These are phyloP conservation scores for Athalia circularis DNA, from an alignment of 2,888 invertebrate species.

Conservation along the genomic window DNA sequence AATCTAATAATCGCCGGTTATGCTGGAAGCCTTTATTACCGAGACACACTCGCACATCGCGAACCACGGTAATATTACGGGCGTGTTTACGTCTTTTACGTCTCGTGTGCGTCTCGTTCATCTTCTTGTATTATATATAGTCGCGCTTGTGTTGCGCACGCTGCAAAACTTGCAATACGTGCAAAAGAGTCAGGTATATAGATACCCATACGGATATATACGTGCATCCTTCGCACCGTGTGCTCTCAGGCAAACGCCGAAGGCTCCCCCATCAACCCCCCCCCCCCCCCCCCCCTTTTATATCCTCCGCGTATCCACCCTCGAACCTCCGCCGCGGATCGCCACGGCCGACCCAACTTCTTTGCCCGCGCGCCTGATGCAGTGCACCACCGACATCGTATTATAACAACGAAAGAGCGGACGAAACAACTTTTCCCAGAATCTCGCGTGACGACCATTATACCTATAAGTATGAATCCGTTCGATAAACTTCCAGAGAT, in stretches of 20 bases:
- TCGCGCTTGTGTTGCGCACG: no score
- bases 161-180: no score
- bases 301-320: neutral
- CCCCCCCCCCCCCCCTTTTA: no score
- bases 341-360: no score
- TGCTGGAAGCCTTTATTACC: conserved; percentile 71
- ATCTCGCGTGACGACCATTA: conserved; percentile 71
- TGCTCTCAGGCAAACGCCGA: conserved; percentile 20
- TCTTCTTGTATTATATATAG: no score
- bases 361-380: no score
- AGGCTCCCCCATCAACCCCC: conserved; percentile 14
- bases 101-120: neutral
- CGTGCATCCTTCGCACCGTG: neutral
- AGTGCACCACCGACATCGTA: no score
- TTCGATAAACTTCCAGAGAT: conserved; percentile 58
- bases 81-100: conserved; percentile 11
- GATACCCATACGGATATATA: no score
- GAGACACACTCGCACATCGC: conserved; percentile 58
- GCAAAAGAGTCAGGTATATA: no score
- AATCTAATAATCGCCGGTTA: conserved; percentile 73
- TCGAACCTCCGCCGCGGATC: conserved; percentile 5
- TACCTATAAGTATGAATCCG: conserved; percentile 60
- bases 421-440: conserved; percentile 72
- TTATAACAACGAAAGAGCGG: conserved; percentile 47
- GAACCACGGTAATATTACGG: neutral